Evolutionary conservation across 2,888 invertebrate species (phyloP), one percentile per base, ranked within the genome.

Genomic region (Deroplatys truncata): DNA sequence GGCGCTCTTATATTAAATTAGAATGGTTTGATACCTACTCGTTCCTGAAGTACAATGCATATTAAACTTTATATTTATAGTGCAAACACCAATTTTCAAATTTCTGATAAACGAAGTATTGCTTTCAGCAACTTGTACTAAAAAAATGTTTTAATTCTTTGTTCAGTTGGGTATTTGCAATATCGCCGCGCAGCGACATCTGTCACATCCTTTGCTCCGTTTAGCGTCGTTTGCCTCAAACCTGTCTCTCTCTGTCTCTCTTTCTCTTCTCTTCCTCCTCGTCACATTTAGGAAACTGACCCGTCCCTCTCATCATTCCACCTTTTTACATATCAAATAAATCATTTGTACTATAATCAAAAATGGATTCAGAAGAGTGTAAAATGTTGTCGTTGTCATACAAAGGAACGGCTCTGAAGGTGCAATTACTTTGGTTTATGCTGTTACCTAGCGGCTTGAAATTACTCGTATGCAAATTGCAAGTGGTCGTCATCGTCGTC

Each of bases 261-360:
- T 72, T 72, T 72, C 56, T 72, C 20, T 7, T 72, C 56, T 72
- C 56, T 25, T 7, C 25, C 56, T 72, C 56, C 56, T 72, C 56
- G 20, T 72, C 20, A 72, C 56, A 72, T 25, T 72, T 72, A 72
- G 25, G 56, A 72, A 72, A 72, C 20, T 72, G 56, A 72, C 56
- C 56, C 56, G 56, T 72, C 56, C 56, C 56, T 72, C 56, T 72
- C 56, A 72, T 72, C 56, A 72, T 72, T 72, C 7, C 56, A 20
- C 56, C 25, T 86, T 49, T 82, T 31, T 86, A 28, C 82, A 82
- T 86, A 86, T 86, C 86, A 86, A 86, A 86, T 86, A 86, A 86
- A 86, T 86, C 86, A 86, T 86, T 86, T 86, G 56, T 86, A 86
- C 29, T 82, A 82, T 82, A 86, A 86, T 86, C 86, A 86, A 86